Percentiles rank a stretch among this genome's conserved stretches.
These are phyloP conservation scores for Alligator mississippiensis DNA, from an alignment of 2,113 vertebrate species.

Conservation along the genomic window DNA sequence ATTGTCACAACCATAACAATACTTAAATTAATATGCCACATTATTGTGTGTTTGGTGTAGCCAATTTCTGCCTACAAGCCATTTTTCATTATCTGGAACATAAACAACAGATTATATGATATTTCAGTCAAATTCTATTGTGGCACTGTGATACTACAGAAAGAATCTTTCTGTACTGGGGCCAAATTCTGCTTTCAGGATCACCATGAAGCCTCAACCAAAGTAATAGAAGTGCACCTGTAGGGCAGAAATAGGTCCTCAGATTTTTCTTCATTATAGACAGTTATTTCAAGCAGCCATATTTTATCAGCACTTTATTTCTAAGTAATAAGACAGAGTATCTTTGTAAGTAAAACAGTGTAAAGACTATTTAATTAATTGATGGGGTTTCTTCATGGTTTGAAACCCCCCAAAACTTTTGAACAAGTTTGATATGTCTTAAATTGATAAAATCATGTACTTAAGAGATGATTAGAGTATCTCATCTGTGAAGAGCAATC, in stretches of 20 bases:
- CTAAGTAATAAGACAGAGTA: not conserved
- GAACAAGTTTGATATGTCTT: not conserved
- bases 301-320: not conserved
- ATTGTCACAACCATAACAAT: not conserved
- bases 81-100: not conserved
- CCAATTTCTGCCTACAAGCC: not conserved
- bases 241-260: not conserved
- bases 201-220: not conserved
- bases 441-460: not conserved
- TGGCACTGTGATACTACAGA: not conserved
- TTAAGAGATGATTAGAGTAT: not conserved
- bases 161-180: not conserved
- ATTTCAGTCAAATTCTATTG: not conserved
- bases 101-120: not conserved
- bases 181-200: slow-evolving; percentile 2
- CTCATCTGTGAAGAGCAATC: slow-evolving; percentile 55
- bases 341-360: not conserved
- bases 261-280: not conserved
- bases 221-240: not conserved
- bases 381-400: not conserved
- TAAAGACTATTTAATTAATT: not conserved
- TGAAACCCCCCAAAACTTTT: not conserved
- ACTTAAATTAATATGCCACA: not conserved
- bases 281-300: not conserved
- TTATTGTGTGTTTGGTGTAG: not conserved